Base-by-base conservation (phyloP, 2,888 invertebrate species). In the Noctua janthina region DNA sequence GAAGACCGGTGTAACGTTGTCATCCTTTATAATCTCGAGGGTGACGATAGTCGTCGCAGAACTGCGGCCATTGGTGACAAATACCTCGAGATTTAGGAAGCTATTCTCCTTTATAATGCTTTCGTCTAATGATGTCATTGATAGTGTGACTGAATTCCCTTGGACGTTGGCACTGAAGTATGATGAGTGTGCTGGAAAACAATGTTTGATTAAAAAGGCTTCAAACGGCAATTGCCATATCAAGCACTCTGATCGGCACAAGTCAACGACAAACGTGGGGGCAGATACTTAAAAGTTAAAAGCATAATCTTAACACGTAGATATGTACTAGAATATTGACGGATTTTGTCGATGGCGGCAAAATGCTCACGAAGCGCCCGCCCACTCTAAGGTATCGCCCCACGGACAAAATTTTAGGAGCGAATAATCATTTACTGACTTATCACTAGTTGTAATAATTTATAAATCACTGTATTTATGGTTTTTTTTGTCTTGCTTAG, bases 21-120 rank as follows among this genome's bases (percentile, higher is more conserved):
- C 96, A 35, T 95, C 92, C 81, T 95, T 95, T 75, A 95, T 89
- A 71, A 96, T 93, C 68, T 94, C 93, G 49, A 96, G 89, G n/a
- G 91, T 92, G 43, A 95, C 92, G 75, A 94, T 86, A 59, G 94
- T 86, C 3, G 88, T 90, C 13, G 94, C 90, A 6, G 88, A 81
- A 83, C 92, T 94, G 66, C 84, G 84, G 20, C 83, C 90, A 66
- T 90, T 92, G 35, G 90, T 89, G 20, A 94, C 96, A 1, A 89
- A 82, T 3, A 96, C 87, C 91, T 93, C 90, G 43, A 96, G 84
- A 68, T 89, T 90, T 64, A 96, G 90, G 66, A 93, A 91, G 69
- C 83, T 94, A 80, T 95, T 95, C 43, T 91, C 87, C 70, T 90
- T 87, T 82, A 96, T 91, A 68, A 94, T 86, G 72, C 62, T 88